These are phyloP conservation scores for Corythaixoides concolor DNA, from an alignment of 2,113 vertebrate species.

Conservation along the genomic window DNA sequence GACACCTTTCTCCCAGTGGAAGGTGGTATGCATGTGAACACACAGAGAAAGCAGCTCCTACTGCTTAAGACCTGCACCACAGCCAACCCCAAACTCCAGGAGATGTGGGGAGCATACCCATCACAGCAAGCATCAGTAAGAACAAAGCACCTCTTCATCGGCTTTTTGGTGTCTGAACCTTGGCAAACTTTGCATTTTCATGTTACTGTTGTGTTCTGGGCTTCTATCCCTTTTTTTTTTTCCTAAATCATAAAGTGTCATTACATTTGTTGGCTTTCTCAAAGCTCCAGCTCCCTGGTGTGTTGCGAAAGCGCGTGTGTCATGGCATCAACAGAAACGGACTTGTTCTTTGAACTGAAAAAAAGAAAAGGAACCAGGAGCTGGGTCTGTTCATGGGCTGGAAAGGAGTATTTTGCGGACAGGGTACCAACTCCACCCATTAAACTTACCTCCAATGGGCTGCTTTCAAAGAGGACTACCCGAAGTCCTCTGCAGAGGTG, in stretches of 20 bases:
- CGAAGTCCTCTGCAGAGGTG: background rate
- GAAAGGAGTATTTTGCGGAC: background rate
- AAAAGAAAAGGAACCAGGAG: background rate
- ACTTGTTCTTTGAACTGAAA: background rate
- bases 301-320: fast-evolving
- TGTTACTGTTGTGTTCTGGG: background rate
- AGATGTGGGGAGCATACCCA: background rate
- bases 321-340: background rate
- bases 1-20: background rate
- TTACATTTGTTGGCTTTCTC: background rate
- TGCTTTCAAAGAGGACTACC: background rate
- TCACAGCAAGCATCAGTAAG: background rate
- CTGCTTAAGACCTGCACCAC: background rate
- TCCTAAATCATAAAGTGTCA: background rate
- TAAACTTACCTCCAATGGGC: background rate
- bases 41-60: background rate
- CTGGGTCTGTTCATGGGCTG: background rate
- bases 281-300: background rate
- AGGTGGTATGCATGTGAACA: background rate
- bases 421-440: background rate
- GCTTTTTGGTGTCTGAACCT: background rate
- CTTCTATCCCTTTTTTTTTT: background rate
- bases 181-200: background rate
- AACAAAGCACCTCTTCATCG: background rate
- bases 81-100: background rate